Percentiles rank a stretch among this genome's conserved stretches.
These are phyloP conservation scores for Thalassarche chlororhynchos DNA, from an alignment of 2,113 vertebrate species.

Conservation along the genomic window DNA sequence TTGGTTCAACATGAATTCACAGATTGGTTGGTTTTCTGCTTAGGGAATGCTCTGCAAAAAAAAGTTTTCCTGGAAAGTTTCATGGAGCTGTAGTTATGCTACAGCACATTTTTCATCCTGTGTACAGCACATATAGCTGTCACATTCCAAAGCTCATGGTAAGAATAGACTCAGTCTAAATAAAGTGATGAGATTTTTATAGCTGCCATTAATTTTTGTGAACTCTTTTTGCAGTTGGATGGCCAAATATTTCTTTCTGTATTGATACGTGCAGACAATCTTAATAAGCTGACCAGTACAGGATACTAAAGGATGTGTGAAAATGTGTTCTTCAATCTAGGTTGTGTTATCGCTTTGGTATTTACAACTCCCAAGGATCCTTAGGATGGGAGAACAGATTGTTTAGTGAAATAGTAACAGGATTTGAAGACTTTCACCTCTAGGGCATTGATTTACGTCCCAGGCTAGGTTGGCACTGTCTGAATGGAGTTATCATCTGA, in stretches of 20 bases:
- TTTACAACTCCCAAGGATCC: constrained; percentile 15
- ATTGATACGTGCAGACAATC: neutral
- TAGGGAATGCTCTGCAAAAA: neutral
- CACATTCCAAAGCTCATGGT: neutral
- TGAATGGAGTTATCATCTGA: neutral
- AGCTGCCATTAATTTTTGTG: constrained; percentile 53
- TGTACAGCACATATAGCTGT: neutral
- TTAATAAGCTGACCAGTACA: constrained; percentile 1
- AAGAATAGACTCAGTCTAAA: constrained; percentile 11
- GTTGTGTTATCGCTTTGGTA: neutral
- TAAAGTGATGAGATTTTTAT: constrained; percentile 48
- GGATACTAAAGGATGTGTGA: neutral
- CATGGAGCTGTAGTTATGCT: neutral
- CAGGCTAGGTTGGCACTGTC: neutral
- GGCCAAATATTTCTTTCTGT: constrained; percentile 32
- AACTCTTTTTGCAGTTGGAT: constrained; percentile 23
- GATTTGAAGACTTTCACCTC: constrained; percentile 14
- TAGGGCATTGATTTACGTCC: neutral
- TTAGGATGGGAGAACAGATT: neutral
- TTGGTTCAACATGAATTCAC: neutral
- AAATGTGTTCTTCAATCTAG: neutral
- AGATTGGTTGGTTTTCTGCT: neutral
- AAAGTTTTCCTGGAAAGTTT: neutral
- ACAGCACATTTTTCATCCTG: neutral
- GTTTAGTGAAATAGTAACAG: neutral